Evolutionary conservation across 2,797 vertebrate genomes (phyloP).

Genomic region (Danio jaintianensis): DNA sequence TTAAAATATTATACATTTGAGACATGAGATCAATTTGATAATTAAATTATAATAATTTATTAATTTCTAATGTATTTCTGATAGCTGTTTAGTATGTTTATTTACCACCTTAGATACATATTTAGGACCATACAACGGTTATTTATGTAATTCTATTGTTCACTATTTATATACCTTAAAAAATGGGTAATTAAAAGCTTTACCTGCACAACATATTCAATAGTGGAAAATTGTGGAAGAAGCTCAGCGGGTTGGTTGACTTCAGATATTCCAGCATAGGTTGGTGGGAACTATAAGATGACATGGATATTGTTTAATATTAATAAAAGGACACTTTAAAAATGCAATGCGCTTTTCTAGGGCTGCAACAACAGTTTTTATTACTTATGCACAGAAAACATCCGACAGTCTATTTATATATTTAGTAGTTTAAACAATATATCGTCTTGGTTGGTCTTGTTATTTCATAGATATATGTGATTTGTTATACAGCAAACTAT

Average conservation of each 20-base stretch:
- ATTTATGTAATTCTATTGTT: neutral
- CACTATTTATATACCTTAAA: neutral
- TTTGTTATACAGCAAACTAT: no score
- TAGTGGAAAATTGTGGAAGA: conserved; percentile 95
- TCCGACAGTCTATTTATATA: no score
- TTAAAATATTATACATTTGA: no score
- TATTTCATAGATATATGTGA: no score
- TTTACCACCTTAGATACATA: no score
- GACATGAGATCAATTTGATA: no score
- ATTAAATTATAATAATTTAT: no score
- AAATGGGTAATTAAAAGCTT: neutral
- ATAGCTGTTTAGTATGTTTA: no score
- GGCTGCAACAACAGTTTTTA: no score
- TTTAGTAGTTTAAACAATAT: no score
- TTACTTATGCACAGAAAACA: neutral
- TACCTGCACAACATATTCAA: conserved; percentile 98
- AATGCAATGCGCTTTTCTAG: neutral
- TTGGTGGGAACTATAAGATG: conserved; percentile 88
- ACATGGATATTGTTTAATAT: conserved; percentile 3
- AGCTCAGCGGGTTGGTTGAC: conserved; percentile 96
- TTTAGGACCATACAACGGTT: neutral
- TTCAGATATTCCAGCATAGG: conserved; percentile 96
- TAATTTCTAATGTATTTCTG: no score
- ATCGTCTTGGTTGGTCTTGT: no score
- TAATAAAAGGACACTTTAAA: neutral